Evolutionary conservation across 2,888 invertebrate genomes (phyloP).

Genomic region (Standfussiana lucernea): DNA sequence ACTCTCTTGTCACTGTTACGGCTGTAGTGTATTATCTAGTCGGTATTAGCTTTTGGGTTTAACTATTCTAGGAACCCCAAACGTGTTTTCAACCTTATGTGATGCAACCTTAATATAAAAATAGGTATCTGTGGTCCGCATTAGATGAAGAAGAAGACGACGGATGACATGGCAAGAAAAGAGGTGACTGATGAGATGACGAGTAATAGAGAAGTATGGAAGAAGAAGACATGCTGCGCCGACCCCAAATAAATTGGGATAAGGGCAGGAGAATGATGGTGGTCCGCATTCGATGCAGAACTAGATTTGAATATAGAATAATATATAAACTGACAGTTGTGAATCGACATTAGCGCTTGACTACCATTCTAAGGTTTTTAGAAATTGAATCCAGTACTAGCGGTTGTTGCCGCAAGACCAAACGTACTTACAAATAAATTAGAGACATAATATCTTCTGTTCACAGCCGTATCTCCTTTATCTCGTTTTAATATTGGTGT

Average conservation of each 20-base stretch:
- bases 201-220: too few species aligned
- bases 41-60: not conserved
- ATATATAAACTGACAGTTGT: not conserved
- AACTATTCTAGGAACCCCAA: not conserved
- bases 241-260: too few species aligned
- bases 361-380: slow-evolving; percentile 5
- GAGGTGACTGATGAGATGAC: too few species aligned
- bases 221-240: too few species aligned
- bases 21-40: too few species aligned
- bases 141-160: not conserved
- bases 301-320: not conserved
- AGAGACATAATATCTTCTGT: slow-evolving; percentile 38
- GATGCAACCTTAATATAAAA: not conserved
- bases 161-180: too few species aligned
- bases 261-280: too few species aligned
- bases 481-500: slow-evolving; percentile 20
- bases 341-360: not conserved
- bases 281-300: not conserved
- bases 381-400: slow-evolving; percentile 14
- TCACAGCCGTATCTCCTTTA: slow-evolving; percentile 43
- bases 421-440: slow-evolving; percentile 24
- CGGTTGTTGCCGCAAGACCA: slow-evolving; percentile 9
- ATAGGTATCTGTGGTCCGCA: not conserved
- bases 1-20: too few species aligned
- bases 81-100: slow-evolving; percentile 2